phyloP scores from a whole-genome alignment of 2,888 invertebrate genomes.

The Fabriciana adippe region DNA sequence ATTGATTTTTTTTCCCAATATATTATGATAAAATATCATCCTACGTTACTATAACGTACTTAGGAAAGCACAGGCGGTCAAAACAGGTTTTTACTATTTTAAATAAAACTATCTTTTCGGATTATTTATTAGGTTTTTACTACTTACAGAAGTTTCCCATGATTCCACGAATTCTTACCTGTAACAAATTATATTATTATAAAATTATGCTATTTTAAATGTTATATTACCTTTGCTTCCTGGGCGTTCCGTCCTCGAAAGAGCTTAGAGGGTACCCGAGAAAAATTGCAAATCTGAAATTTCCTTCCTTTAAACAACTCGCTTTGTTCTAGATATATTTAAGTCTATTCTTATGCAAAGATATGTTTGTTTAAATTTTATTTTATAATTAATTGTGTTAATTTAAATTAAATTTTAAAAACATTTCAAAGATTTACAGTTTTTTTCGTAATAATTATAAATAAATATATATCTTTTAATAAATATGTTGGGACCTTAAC shows the following conservation, averaged over 20 bases:
- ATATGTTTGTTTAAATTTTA: too few relatives aligned
- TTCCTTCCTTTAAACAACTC: constrained; percentile 8
- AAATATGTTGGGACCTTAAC: too few relatives aligned
- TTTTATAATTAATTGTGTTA: background rate
- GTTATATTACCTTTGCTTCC: constrained; percentile 6
- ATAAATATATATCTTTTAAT: too few relatives aligned
- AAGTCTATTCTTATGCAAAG: background rate
- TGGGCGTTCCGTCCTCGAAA: background rate
- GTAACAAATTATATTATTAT: background rate
- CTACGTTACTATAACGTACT: too few relatives aligned
- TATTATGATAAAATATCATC: too few relatives aligned
- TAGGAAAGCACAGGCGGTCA: too few relatives aligned
- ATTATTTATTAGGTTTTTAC: too few relatives aligned
- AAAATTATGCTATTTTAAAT: constrained; percentile 7
- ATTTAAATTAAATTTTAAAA: background rate
- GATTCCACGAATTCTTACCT: background rate
- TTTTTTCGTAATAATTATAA: too few relatives aligned
- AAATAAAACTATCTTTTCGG: too few relatives aligned
- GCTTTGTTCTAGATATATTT: background rate
- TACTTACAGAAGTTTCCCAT: too few relatives aligned
- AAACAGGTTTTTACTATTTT: too few relatives aligned
- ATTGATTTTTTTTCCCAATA: too few relatives aligned
- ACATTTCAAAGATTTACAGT: background rate
- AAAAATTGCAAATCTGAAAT: background rate
- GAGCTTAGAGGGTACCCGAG: constrained; percentile 11